phyloP scores from a whole-genome alignment of 2,797 vertebrate genomes.

The Mus caroli region DNA sequence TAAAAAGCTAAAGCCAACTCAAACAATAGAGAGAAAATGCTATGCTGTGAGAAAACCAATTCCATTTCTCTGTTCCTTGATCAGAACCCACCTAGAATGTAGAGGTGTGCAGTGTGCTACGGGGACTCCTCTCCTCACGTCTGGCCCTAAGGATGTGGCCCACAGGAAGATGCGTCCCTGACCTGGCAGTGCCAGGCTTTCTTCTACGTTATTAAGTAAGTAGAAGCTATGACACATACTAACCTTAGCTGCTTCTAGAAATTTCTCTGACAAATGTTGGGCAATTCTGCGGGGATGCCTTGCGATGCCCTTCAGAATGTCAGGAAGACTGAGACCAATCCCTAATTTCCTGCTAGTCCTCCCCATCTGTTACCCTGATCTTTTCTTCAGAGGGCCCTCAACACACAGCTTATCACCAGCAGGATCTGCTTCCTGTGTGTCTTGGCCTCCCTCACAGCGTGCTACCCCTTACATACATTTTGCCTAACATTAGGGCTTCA shows the following conservation, averaged over 20 bases:
- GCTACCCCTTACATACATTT: conserved; percentile 1
- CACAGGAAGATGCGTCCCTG: neutral
- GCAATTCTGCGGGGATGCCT: conserved; percentile 52
- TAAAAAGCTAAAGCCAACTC: conserved; percentile 40
- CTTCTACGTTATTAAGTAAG: conserved; percentile 17
- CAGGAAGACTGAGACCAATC: conserved; percentile 75
- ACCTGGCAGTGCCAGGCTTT: neutral
- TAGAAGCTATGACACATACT: neutral
- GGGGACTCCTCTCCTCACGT: neutral
- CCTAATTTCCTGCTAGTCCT: conserved; percentile 80
- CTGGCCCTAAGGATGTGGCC: neutral
- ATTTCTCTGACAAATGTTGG: conserved; percentile 65
- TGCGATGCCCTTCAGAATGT: conserved; percentile 74
- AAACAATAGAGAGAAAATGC: conserved; percentile 21
- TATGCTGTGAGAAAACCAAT: neutral
- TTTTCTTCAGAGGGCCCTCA: conserved; percentile 77
- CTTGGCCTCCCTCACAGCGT: neutral
- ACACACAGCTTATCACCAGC: too few relatives aligned
- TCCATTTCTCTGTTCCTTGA: neutral
- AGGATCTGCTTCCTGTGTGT: neutral
- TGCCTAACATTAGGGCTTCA: conserved; percentile 48
- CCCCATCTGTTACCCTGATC: conserved; percentile 81
- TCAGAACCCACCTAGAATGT: conserved; percentile 40
- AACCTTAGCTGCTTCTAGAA: conserved; percentile 60
- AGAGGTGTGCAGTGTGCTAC: neutral